Percentiles rank a stretch among this genome's conserved stretches.
phyloP scores from a whole-genome alignment of 2,113 vertebrate species.

The Mixornis gularis region DNA sequence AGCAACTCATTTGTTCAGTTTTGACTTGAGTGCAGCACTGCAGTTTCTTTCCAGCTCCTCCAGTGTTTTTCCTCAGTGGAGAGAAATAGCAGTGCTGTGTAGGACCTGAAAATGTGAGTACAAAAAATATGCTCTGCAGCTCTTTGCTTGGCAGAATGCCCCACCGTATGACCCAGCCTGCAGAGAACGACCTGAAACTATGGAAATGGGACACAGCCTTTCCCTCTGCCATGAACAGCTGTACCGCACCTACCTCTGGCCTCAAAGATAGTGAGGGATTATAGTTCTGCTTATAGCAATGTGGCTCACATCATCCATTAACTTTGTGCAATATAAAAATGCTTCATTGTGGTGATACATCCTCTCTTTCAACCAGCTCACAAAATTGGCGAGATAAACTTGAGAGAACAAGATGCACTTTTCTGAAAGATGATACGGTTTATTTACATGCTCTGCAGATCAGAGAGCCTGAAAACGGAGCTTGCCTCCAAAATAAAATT shows the following conservation, averaged over 20 bases:
- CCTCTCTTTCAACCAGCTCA: background rate
- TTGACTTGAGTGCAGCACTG: background rate
- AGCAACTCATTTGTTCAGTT: background rate
- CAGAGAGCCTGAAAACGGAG: background rate
- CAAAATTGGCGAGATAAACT: background rate
- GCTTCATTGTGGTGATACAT: background rate
- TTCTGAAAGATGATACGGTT: background rate
- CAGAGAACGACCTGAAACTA: background rate
- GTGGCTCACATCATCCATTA: background rate
- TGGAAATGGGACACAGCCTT: background rate
- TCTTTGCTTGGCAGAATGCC: slow-evolving; percentile 9
- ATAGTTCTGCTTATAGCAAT: background rate
- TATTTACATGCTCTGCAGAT: background rate
- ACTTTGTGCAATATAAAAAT: background rate
- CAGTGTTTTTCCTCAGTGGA: background rate
- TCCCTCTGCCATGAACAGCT: background rate
- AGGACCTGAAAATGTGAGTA: background rate
- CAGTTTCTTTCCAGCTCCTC: background rate
- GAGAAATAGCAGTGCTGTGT: slow-evolving; percentile 12
- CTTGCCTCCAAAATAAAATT: background rate
- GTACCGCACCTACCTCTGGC: background rate
- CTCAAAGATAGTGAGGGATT: background rate
- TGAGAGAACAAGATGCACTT: background rate
- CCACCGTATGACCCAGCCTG: background rate
- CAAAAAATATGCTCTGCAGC: background rate